Evolutionary conservation across 2,797 vertebrate genomes (phyloP), one percentile per base, ranked within the genome.

Genomic region (Urocyon cinereoargenteus): DNA sequence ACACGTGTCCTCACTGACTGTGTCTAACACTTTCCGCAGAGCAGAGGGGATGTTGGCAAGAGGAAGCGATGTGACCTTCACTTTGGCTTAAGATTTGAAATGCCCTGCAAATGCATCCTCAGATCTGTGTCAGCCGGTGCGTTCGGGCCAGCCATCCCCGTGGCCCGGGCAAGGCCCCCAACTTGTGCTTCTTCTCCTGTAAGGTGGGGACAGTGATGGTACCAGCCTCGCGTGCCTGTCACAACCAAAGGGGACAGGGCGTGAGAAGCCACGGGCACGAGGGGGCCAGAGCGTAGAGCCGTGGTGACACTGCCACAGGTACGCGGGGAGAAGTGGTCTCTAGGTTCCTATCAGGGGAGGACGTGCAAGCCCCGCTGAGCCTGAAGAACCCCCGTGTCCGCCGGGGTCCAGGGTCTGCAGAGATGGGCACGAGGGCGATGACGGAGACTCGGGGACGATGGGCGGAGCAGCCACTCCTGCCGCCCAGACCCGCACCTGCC

Each of bases 81-180:
- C 31, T 36, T 28, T 0, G 8, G 19, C 19, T 51, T 6, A 3
- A n/a, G 82, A 24, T 57, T 22, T 81, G 34, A 28, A 6, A n/a
- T 3, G 0, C 24, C 75, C 61, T 53, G 10, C 4, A 22, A 15
- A 28, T 0, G 1, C 14, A 1, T 14, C 66, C 31, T 61, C 66
- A 21, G 28, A 31, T 53, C 24, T 28, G 40, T 13, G 24, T 7
- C 0, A 0, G 0, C 68, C 9, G 11, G 31, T 1, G 79, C 7
- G 28, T 11, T 0, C 1, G 66, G 3, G 4, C 8, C 19, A 1
- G n/a, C 90, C 7, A 11, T 19, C 57, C 24, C 0, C 1, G 2
- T 21, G 40, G 61, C 55, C 79, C 36, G 0, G 0, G 26, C 0
- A 1, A 9, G 28, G 9, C 11, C 64, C 49, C 3, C 24, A 45